These are phyloP conservation scores for Hippoglossus stenolepis DNA, from an alignment of 2,113 vertebrate species.

Conservation along the genomic window DNA sequence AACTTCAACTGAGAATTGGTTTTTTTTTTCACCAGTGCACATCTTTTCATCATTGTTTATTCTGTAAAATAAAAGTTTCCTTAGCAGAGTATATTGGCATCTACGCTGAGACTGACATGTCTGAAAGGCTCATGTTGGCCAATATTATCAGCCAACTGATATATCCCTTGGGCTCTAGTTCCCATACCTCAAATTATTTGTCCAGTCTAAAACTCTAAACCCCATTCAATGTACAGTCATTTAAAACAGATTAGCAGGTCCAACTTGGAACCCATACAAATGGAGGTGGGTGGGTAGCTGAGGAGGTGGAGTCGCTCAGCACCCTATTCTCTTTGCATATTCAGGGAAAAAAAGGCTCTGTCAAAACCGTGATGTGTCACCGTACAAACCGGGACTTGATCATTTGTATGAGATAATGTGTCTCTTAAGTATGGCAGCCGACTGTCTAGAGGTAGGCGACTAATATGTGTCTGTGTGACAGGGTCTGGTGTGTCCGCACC, in stretches of 20 bases:
- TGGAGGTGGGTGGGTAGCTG: neutral
- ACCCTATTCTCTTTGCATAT: neutral
- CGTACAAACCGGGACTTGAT: neutral
- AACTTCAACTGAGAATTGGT: too few relatives aligned
- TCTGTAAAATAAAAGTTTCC: too few relatives aligned
- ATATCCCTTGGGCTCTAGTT: neutral
- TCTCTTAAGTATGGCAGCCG: constrained; percentile 12
- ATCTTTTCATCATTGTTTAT: too few relatives aligned
- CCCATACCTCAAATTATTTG: neutral
- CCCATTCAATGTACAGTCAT: neutral
- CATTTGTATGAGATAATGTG: constrained; percentile 13
- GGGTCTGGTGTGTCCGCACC: constrained; percentile 18
- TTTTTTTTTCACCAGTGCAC: too few relatives aligned
- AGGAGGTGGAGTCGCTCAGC: neutral
- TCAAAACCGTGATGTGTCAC: neutral
- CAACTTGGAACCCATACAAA: neutral
- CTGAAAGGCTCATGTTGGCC: too few relatives aligned
- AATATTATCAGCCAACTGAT: too few relatives aligned
- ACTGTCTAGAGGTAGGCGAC: constrained; percentile 32
- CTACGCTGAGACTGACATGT: too few relatives aligned
- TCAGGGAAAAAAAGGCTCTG: neutral
- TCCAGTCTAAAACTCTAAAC: neutral
- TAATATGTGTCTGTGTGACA: constrained; percentile 39
- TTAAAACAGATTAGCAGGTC: neutral
- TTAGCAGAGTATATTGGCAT: too few relatives aligned